These are phyloP conservation scores for Motacilla tschutschensis DNA, from an alignment of 2,113 vertebrate genomes.

Conservation along the genomic window DNA sequence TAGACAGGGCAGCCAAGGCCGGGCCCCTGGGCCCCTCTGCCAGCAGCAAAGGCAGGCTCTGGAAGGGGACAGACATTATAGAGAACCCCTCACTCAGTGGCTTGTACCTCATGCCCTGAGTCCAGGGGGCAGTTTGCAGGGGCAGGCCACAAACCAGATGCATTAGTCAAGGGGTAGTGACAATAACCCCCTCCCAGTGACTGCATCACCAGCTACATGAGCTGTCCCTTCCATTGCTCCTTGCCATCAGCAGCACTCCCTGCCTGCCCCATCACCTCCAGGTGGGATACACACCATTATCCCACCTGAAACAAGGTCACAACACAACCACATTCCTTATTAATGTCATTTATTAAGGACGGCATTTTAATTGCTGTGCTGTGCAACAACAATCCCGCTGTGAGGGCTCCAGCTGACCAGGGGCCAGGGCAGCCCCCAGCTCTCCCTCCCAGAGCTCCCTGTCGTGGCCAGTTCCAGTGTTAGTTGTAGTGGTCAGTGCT, in stretches of 20 bases:
- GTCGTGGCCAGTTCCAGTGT: not conserved
- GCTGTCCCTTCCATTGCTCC: not conserved
- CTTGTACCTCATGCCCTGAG: not conserved
- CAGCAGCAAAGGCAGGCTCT: not conserved
- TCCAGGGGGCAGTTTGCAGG: not conserved
- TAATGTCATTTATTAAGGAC: slow-evolving; percentile 72
- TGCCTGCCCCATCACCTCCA: not conserved
- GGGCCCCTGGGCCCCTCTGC: not conserved
- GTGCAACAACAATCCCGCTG: not conserved
- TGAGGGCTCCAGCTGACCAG: not conserved
- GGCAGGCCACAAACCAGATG: not conserved
- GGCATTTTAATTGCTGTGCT: slow-evolving; percentile 21
- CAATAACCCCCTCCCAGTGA: not conserved
- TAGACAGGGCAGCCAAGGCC: not conserved
- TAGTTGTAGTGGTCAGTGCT: not conserved
- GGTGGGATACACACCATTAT: fast-evolving
- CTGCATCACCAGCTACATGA: not conserved
- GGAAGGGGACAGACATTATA: not conserved
- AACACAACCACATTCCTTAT: not conserved
- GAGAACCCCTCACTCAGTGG: not conserved
- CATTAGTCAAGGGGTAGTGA: not conserved
- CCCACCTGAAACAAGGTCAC: not conserved
- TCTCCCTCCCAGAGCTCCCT: not conserved
- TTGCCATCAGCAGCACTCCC: not conserved
- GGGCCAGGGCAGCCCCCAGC: not conserved